Conservation (phyloP, 1,140 invertebrate species). For the Oryzaephilus surinamensis region DNA sequence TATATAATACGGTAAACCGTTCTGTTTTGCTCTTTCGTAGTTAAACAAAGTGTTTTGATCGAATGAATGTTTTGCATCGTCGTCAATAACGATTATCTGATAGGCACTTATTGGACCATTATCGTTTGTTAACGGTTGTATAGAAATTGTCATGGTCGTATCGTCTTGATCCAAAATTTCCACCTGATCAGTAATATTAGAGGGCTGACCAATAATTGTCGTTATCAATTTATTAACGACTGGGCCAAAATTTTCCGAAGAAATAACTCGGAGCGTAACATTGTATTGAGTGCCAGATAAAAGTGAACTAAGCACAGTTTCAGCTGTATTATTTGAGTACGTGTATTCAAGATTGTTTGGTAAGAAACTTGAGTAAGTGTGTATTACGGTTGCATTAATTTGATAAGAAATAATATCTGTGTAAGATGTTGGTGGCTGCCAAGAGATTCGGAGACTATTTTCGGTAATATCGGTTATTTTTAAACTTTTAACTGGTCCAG, state of each 20-base stretch:
- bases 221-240: constrained; percentile 5
- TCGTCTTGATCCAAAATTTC: constrained; percentile 46
- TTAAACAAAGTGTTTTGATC: constrained; percentile 45
- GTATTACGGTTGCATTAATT: constrained; percentile 22
- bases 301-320: constrained; percentile 22
- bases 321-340: constrained; percentile 28
- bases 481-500: constrained; percentile 28
- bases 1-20: constrained; percentile 64
- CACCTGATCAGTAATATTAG: constrained; percentile 50
- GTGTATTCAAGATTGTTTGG: constrained; percentile 15
- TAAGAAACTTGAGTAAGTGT: constrained; percentile 25
- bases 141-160: constrained; percentile 47
- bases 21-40: constrained; percentile 46
- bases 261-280: constrained; percentile 23
- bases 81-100: constrained; percentile 59
- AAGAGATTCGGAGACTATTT: constrained; percentile 21
- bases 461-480: constrained; percentile 25
- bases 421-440: constrained; percentile 27
- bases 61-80: constrained; percentile 47
- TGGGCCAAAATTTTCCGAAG: constrained; percentile 17
- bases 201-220: constrained; percentile 38
- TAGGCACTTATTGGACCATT: constrained; percentile 64
- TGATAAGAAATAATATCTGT: constrained; percentile 24
- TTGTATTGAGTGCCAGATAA: constrained; percentile 30
- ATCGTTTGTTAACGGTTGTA: constrained; percentile 52